phyloP scores from a whole-genome alignment of 1,140 invertebrate species.

The Anastatus disparis region DNA sequence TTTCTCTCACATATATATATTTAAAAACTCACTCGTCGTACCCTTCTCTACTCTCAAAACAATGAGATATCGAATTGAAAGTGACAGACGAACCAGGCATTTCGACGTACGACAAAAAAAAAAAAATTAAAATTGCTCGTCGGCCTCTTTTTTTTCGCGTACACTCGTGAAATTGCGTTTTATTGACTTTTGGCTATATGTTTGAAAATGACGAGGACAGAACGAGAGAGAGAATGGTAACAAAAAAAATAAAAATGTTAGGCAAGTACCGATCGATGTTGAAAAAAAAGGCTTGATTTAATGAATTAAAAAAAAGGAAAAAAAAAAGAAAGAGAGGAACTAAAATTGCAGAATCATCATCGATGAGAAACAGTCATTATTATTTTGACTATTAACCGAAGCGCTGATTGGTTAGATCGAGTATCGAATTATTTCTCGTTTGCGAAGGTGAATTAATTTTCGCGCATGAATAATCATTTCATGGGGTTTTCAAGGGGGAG shows the following conservation, averaged over 20 bases:
- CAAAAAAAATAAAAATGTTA: too few species aligned
- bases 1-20: conserved; percentile 15
- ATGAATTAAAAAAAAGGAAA: conserved; percentile 27
- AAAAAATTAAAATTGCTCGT: conserved; percentile 30
- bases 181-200: conserved; percentile 31
- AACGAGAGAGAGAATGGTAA: background rate
- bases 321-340: too few species aligned
- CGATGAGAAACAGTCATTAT: too few species aligned
- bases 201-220: conserved; percentile 14
- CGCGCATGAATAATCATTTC: too few species aligned
- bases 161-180: conserved; percentile 31
- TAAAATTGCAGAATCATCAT: conserved; percentile 9
- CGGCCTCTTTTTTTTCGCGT: background rate
- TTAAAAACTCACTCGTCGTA: conserved; percentile 23
- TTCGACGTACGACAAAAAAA: background rate
- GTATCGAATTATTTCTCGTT: too few species aligned
- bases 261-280: background rate
- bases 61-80: conserved; percentile 39
- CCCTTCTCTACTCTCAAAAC: conserved; percentile 21
- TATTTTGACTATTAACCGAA: too few species aligned
- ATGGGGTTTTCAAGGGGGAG: too few species aligned
- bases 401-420: too few species aligned
- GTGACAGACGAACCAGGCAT: background rate
- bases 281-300: background rate
- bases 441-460: too few species aligned